Evolutionary conservation across 2,888 invertebrate genomes (phyloP).

Genomic region (Dryobotodes eremita): DNA sequence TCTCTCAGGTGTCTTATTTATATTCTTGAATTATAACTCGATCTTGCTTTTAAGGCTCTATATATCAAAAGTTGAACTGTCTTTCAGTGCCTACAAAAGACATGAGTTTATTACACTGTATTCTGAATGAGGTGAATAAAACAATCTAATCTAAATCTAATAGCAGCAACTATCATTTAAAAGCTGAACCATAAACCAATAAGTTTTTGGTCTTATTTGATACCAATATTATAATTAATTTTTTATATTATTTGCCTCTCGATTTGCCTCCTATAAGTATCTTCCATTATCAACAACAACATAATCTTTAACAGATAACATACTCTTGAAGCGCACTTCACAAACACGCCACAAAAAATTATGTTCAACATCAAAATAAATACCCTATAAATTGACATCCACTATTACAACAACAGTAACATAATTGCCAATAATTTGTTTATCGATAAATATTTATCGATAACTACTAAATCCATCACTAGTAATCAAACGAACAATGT

Average conservation of each 20-base stretch:
- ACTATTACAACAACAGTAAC: conserved; percentile 6
- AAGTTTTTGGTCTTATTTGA: neutral
- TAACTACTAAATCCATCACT: conserved; percentile 64
- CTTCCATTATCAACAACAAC: too few relatives aligned
- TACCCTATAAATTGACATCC: conserved; percentile 6
- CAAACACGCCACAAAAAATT: too few relatives aligned
- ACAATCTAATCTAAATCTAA: too few relatives aligned
- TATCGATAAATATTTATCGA: conserved; percentile 61
- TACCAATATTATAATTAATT: too few relatives aligned
- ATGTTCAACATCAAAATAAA: conserved; percentile 12
- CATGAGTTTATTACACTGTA: neutral
- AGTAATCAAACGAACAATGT: conserved; percentile 70
- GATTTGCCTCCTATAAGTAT: too few relatives aligned
- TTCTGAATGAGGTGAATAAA: neutral
- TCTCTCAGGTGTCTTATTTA: neutral
- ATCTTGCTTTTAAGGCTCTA: neutral
- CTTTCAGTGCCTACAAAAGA: neutral
- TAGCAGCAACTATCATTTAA: too few relatives aligned
- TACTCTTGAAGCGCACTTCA: too few relatives aligned
- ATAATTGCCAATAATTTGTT: conserved; percentile 51
- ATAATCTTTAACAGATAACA: too few relatives aligned
- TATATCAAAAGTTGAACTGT: neutral
- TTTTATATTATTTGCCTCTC: too few relatives aligned
- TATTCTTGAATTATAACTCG: neutral
- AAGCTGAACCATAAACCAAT: neutral